Evolutionary conservation across 2,797 vertebrate genomes (phyloP), one percentile per base, ranked within the genome.

Genomic region (Phrynocephalus vlangalii): DNA sequence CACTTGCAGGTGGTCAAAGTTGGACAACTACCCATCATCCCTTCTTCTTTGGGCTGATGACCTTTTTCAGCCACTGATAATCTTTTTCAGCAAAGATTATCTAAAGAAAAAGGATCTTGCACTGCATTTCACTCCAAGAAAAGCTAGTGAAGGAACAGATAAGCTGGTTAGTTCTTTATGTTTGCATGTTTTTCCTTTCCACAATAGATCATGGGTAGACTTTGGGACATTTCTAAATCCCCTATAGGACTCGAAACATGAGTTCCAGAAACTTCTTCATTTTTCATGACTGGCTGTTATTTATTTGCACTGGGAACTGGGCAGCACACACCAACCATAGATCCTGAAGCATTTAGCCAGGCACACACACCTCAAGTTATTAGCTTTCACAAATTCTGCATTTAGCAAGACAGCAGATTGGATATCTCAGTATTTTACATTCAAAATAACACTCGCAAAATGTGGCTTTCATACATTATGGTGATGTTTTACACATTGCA

Each of bases 261-360:
- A 82, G 3, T 1, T 84, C 0, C 0, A 89, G 24, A 2, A 88
- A 91, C 90, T n/a, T 6, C 0, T 87, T 89, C 86, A 68, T 92
- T 86, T 56, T 81, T 84, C 20, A 83, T 88, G 0, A 0, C 4
- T 84, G 44, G 71, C 2, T 3, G 50, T 1, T 90, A 20, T 90
- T 91, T 80, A 92, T 87, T 33, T 85, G 89, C 93, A 70, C 15
- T 13, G 68, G 52, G 9, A 56, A 56, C 13, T 10, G 52, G 68
- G 56, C 83, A 91, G 63, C 33, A 93, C 93, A 5, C 72, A 75
- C 72, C 91, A 24, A 85, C 89, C 91, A 89, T 66, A 90, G 88
- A 88, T 90, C 85, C 30, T 85, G 87, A 87, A 91, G 84, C 28
- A 68, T 30, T 83, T 26, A 68, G 85, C 26, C 67, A 78, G 68